A percentile compares a stretch with the other conserved stretches of the same genome.
These are phyloP conservation scores for Tenthredo mesomela DNA, from an alignment of 2,888 invertebrate species.

Conservation along the genomic window DNA sequence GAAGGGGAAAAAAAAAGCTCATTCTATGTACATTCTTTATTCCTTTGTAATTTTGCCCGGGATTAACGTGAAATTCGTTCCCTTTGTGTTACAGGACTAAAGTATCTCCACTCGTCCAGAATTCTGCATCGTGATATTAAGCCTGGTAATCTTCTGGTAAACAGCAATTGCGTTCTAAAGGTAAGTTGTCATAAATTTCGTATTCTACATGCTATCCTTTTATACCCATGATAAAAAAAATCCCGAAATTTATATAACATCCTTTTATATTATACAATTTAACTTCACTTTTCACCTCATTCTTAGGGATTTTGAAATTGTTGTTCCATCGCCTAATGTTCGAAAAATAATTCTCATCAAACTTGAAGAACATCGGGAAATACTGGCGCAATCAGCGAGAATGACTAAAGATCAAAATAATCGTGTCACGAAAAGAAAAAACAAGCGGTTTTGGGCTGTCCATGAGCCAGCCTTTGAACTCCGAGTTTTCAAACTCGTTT, in stretches of 20 bases:
- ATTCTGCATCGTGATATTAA: constrained; percentile 99
- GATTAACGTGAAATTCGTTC: constrained; percentile 57
- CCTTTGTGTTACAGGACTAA: constrained; percentile 86
- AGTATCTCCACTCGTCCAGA: constrained; percentile 98
- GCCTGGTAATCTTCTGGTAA: constrained; percentile 98
- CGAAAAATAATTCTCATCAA: too few relatives aligned
- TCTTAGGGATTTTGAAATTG: neutral
- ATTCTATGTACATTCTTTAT: constrained; percentile 10
- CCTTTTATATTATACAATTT: neutral
- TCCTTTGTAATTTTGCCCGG: constrained; percentile 33
- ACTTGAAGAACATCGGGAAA: too few relatives aligned
- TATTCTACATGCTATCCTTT: neutral
- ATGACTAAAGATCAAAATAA: too few relatives aligned
- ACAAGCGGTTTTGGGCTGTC: too few relatives aligned
- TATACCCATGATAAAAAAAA: neutral
- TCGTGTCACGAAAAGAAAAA: too few relatives aligned
- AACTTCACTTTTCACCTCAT: neutral
- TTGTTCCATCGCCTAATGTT: neutral
- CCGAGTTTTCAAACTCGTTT: too few relatives aligned
- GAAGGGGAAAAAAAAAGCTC: neutral
- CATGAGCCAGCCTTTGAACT: too few relatives aligned
- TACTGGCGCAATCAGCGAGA: too few relatives aligned
- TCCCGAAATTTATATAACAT: neutral
- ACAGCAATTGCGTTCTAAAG: constrained; percentile 99
- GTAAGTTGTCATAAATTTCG: constrained; percentile 75